Percentiles rank a stretch among this genome's conserved stretches.
Conservation (phyloP, 2,888 invertebrate species). For the Rhabditophanes sp. region DNA sequence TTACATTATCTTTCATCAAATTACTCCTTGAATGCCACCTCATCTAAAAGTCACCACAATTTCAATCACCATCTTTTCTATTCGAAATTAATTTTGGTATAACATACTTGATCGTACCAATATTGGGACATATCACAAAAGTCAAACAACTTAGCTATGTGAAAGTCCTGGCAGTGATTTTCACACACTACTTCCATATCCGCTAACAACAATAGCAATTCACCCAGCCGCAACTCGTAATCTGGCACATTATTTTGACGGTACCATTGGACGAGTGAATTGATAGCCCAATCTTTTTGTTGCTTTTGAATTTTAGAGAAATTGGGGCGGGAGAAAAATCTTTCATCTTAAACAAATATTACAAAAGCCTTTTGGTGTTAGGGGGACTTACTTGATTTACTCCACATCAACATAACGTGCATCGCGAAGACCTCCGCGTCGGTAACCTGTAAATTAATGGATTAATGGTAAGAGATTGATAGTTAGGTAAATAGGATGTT, state of each 20-base stretch:
- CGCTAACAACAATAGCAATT: slow-evolving; percentile 24
- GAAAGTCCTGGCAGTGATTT: slow-evolving; percentile 29
- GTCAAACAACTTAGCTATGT: slow-evolving; percentile 40
- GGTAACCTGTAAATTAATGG: slow-evolving; percentile 25
- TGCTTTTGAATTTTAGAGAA: too few relatives aligned
- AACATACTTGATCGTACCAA: slow-evolving; percentile 27
- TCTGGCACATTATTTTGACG: slow-evolving; percentile 12
- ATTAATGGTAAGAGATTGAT: too few relatives aligned
- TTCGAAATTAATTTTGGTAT: too few relatives aligned
- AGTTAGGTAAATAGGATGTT: too few relatives aligned
- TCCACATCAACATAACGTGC: slow-evolving; percentile 34
- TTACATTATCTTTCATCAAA: too few relatives aligned
- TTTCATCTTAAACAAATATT: neutral
- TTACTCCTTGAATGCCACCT: too few relatives aligned
- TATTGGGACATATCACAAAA: slow-evolving; percentile 31
- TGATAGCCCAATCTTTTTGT: slow-evolving; percentile 27
- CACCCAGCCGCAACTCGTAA: slow-evolving; percentile 25
- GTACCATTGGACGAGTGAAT: slow-evolving; percentile 24
- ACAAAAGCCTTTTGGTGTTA: neutral
- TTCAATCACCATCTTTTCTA: too few relatives aligned
- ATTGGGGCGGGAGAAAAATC: neutral
- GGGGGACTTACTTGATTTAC: slow-evolving; percentile 9
- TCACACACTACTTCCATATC: slow-evolving; percentile 34
- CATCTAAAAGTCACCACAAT: too few relatives aligned
- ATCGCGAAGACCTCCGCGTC: slow-evolving; percentile 37